These are phyloP conservation scores for Subanguina moxae DNA, from an alignment of 1,140 invertebrate genomes.

Conservation along the genomic window DNA sequence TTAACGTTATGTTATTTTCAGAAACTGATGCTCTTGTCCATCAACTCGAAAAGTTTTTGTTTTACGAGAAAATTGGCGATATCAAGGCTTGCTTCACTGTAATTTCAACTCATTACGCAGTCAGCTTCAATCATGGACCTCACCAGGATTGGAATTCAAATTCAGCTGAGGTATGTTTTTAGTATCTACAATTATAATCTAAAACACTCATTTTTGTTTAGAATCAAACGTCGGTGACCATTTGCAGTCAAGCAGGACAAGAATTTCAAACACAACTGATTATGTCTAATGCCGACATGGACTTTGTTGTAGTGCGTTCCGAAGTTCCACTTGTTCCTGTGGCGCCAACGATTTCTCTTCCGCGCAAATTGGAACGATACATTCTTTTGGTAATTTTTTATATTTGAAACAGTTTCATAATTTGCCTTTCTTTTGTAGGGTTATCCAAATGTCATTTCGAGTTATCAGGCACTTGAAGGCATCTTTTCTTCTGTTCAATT, in stretches of 20 bases:
- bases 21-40: no score
- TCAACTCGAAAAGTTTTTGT: no score
- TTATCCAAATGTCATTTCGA: no score
- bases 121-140: no score
- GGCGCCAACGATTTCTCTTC: slow-evolving; percentile 3
- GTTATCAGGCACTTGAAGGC: no score
- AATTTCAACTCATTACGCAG: no score
- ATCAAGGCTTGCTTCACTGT: no score
- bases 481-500: no score
- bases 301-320: slow-evolving; percentile 4
- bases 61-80: no score
- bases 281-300: slow-evolving; percentile 2
- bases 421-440: no score
- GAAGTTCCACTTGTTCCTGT: slow-evolving; percentile 2
- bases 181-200: slow-evolving; percentile 5
- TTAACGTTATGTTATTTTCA: no score
- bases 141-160: slow-evolving; percentile 5
- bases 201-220: slow-evolving; percentile 5
- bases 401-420: no score
- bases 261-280: slow-evolving; percentile 5
- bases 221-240: slow-evolving; percentile 4
- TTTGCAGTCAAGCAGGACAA: slow-evolving; percentile 4
- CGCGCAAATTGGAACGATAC: slow-evolving; percentile 4
- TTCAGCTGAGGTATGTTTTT: slow-evolving; percentile 4
- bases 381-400: slow-evolving; percentile 5